These are phyloP conservation scores for Mugil cephalus DNA, from an alignment of 2,113 vertebrate species.

Conservation along the genomic window DNA sequence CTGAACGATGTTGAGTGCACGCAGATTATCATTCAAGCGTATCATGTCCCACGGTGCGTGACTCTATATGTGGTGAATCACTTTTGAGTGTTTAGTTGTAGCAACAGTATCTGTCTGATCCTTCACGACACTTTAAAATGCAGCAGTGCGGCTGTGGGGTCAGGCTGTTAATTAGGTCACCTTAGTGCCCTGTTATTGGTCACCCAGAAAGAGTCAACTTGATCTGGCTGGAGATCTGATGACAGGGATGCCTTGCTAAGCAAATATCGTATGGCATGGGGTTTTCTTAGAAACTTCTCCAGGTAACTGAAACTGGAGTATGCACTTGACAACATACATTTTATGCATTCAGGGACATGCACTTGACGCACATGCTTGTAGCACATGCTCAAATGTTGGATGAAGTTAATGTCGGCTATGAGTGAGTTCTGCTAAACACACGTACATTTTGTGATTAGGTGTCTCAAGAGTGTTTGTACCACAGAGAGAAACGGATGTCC, in stretches of 20 bases:
- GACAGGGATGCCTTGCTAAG: constrained; percentile 41
- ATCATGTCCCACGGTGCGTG: background rate
- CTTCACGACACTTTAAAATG: constrained; percentile 7
- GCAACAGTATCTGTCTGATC: constrained; percentile 41
- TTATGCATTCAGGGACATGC: background rate
- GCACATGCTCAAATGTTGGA: background rate
- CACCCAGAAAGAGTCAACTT: constrained; percentile 55
- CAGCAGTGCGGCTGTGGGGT: background rate
- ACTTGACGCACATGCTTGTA: background rate
- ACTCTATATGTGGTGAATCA: constrained; percentile 23
- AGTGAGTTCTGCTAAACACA: background rate
- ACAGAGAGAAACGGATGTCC: constrained; percentile 94
- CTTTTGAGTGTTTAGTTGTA: constrained; percentile 40
- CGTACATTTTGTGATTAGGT: constrained; percentile 83
- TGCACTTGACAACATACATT: background rate
- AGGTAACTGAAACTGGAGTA: constrained; percentile 59
- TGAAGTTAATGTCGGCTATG: background rate
- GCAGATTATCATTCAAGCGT: constrained; percentile 13
- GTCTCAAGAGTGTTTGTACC: constrained; percentile 92
- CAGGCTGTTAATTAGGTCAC: constrained; percentile 47
- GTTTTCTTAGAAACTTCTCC: constrained; percentile 49
- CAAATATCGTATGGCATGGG: constrained; percentile 65
- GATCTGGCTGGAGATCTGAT: constrained; percentile 67
- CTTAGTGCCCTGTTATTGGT: constrained; percentile 35
- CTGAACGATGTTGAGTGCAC: background rate